Conservation (phyloP, 2,797 vertebrate genomes). For the Rachycentron canadum region DNA sequence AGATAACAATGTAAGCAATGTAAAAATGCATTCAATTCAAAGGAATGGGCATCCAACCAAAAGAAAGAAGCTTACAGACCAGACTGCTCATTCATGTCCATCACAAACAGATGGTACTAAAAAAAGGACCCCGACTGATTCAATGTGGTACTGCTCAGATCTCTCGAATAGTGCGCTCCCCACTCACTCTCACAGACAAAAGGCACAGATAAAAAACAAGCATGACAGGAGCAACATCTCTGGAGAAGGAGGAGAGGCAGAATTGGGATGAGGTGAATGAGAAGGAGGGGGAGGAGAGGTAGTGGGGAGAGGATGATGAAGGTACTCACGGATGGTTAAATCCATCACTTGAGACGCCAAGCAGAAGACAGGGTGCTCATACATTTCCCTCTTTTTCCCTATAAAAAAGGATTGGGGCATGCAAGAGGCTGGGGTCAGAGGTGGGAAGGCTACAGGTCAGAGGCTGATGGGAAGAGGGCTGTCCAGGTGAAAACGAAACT, state of each 20-base stretch:
- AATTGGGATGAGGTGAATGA: conserved; percentile 74
- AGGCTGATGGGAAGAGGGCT: conserved; percentile 83
- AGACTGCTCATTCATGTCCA: conserved; percentile 89
- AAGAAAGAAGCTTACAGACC: conserved; percentile 97
- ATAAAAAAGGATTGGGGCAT: conserved; percentile 99
- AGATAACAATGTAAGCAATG: conserved; percentile 98
- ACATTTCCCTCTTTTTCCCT: conserved; percentile 99
- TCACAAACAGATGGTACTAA: conserved; percentile 92
- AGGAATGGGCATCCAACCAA: conserved; percentile 92
- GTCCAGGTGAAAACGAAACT: conserved; percentile 78
- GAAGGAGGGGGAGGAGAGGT: conserved; percentile 83
- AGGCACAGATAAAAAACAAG: conserved; percentile 76
- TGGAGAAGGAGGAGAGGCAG: conserved; percentile 57
- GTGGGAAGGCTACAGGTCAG: conserved; percentile 92
- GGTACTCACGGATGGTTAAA: conserved; percentile 99
- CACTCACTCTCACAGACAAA: conserved; percentile 81
- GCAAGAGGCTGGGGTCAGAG: conserved; percentile 99
- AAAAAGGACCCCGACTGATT: conserved; percentile 69
- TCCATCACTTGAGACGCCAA: conserved; percentile 99
- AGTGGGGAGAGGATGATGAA: conserved; percentile 90
- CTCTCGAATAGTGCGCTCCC: conserved; percentile 66
- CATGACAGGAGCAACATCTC: conserved; percentile 67
- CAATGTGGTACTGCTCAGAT: conserved; percentile 62
- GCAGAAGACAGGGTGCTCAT: conserved; percentile 99
- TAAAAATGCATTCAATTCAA: conserved; percentile 99